Evolutionary conservation across 2,888 invertebrate genomes (phyloP).

Genomic region (Odontocerum albicorne): DNA sequence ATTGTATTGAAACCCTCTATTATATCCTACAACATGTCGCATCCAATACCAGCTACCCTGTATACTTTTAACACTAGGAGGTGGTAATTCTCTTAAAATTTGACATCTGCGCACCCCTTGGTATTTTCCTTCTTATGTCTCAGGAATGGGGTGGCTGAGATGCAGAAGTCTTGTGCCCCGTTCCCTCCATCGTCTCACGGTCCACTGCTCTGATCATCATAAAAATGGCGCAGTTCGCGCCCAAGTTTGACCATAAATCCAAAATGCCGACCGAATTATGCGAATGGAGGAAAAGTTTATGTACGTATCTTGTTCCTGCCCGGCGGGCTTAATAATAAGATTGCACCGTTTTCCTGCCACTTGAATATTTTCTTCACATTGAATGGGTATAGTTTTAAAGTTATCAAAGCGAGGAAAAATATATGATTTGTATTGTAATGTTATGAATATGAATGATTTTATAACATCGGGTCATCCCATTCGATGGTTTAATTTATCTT

Average conservation of each 20-base stretch:
- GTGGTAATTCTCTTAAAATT: slow-evolving; percentile 23
- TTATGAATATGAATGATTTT: no score
- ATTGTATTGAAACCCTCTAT: no score
- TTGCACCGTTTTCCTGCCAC: no score
- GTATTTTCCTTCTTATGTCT: slow-evolving; percentile 9
- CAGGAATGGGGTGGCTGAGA: slow-evolving; percentile 6
- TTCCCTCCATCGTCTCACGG: slow-evolving; percentile 55
- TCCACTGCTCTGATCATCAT: slow-evolving; percentile 62
- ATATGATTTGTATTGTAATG: no score
- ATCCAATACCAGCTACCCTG: no score
- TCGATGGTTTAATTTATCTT: no score
- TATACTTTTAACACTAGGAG: neutral
- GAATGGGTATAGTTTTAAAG: no score
- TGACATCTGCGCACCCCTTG: slow-evolving; percentile 35
- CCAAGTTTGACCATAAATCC: slow-evolving; percentile 63
- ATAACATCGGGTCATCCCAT: no score
- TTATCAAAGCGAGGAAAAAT: no score
- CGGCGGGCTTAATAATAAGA: no score
- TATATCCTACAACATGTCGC: no score
- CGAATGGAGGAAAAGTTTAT: slow-evolving; percentile 16
- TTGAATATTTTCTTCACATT: no score
- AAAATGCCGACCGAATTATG: slow-evolving; percentile 44
- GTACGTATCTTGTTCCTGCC: slow-evolving; percentile 5
- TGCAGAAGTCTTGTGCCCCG: slow-evolving; percentile 6
- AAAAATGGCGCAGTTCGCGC: slow-evolving; percentile 56